phyloP scores from a whole-genome alignment of 2,113 vertebrate genomes.

The Chamaetylas fuelleborni region DNA sequence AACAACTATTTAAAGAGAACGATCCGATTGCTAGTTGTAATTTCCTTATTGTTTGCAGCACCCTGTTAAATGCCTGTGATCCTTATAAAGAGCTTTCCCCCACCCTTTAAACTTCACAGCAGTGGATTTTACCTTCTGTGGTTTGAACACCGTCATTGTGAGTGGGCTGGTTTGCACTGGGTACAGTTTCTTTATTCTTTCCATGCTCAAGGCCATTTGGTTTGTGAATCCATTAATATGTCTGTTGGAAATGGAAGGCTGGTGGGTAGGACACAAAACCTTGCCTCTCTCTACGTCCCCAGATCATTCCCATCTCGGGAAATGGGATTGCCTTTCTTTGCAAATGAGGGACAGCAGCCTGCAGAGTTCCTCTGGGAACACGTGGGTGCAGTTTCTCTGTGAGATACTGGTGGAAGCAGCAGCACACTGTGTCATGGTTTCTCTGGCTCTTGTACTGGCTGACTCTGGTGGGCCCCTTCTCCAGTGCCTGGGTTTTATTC shows the following conservation, averaged over 20 bases:
- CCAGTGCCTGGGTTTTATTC: not conserved
- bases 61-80: conserved; percentile 35
- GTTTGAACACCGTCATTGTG: not conserved
- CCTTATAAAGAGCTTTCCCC: conserved; percentile 33
- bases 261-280: not conserved
- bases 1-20: conserved; percentile 27
- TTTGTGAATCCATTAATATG: not conserved
- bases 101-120: conserved; percentile 27
- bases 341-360: not conserved
- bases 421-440: not conserved
- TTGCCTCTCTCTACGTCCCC: not conserved
- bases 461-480: not conserved
- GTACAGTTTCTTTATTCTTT: not conserved
- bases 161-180: not conserved
- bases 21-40: conserved; percentile 15
- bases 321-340: not conserved
- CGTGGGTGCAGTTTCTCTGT: not conserved
- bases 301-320: not conserved
- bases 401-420: too few species aligned
- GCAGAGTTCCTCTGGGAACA: not conserved
- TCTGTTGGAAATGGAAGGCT: not conserved
- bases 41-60: conserved; percentile 53
- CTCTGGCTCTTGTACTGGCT: not conserved
- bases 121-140: conserved; percentile 48
- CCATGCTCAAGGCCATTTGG: not conserved